Conservation (phyloP, 2,113 vertebrate species). For the Sylvietta virens region DNA sequence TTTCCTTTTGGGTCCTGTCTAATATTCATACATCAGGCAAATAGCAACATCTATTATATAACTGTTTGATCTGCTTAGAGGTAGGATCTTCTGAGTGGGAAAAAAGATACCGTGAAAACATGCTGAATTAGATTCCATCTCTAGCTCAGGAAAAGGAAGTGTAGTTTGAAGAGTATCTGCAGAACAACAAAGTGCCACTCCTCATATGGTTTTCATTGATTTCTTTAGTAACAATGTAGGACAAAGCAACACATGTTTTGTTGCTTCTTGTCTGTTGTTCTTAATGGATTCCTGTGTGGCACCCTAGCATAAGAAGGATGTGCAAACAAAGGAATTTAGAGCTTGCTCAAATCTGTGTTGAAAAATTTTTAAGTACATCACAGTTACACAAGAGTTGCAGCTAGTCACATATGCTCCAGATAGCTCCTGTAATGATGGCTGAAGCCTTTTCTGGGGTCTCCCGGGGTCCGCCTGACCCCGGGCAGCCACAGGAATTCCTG, state of each 20-base stretch:
- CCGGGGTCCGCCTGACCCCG: no score
- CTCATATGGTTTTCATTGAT: not conserved
- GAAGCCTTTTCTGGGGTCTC: no score
- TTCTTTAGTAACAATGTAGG: not conserved
- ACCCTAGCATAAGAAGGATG: not conserved
- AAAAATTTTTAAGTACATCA: not conserved
- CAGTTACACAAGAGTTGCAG: not conserved
- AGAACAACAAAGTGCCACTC: not conserved
- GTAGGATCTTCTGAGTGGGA: not conserved
- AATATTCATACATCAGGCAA: not conserved
- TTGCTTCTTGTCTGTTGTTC: not conserved
- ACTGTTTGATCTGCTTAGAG: not conserved
- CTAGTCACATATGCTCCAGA: not conserved
- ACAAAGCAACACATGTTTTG: rapidly evolving
- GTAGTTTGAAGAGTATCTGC: not conserved
- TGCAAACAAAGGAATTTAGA: not conserved
- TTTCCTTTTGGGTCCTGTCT: not conserved
- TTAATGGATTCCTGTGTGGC: not conserved
- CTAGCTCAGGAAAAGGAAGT: not conserved
- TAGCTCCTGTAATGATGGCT: not conserved
- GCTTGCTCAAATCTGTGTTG: rapidly evolving
- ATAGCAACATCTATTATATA: not conserved
- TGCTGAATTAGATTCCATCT: not conserved
- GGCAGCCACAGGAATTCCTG: no score
- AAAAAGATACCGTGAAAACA: not conserved